A percentile compares a stretch with the other conserved stretches of the same genome.
Conservation (phyloP, 2,888 invertebrate genomes). For the Aethes cnicana region DNA sequence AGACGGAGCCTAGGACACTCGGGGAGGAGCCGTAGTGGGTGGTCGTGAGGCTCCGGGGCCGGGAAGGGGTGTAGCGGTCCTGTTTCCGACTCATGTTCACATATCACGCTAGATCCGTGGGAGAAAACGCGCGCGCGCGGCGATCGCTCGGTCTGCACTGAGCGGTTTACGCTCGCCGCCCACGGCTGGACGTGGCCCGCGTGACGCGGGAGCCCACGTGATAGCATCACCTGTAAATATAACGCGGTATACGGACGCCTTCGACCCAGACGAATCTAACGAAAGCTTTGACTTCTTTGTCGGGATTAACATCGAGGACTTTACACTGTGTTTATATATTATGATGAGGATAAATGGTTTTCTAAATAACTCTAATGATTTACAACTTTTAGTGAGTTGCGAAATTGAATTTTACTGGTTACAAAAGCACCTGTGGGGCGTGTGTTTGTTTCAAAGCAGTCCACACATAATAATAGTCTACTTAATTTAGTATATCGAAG, state of each 20-base stretch:
- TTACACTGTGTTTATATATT: too few relatives aligned
- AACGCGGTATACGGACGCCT: slow-evolving; percentile 36
- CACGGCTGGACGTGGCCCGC: slow-evolving; percentile 40
- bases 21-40: slow-evolving; percentile 73
- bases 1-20: slow-evolving; percentile 68
- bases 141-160: slow-evolving; percentile 70
- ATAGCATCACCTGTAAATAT: slow-evolving; percentile 70
- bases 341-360: too few relatives aligned
- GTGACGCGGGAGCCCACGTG: slow-evolving; percentile 45
- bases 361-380: too few relatives aligned
- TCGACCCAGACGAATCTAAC: too few relatives aligned
- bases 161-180: slow-evolving; percentile 60
- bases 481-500: too few relatives aligned
- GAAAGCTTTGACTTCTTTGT: too few relatives aligned
- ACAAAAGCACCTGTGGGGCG: too few relatives aligned
- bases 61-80: slow-evolving; percentile 63
- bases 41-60: slow-evolving; percentile 70
- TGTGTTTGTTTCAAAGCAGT: too few relatives aligned
- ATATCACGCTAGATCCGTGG: slow-evolving; percentile 49
- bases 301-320: too few relatives aligned
- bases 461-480: too few relatives aligned
- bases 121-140: slow-evolving; percentile 53
- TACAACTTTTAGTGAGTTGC: too few relatives aligned
- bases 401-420: too few relatives aligned
- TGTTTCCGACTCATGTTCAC: slow-evolving; percentile 76